A percentile compares a stretch with the other conserved stretches of the same genome.
These are phyloP conservation scores for Drepana falcataria DNA, from an alignment of 2,888 invertebrate species.

Conservation along the genomic window DNA sequence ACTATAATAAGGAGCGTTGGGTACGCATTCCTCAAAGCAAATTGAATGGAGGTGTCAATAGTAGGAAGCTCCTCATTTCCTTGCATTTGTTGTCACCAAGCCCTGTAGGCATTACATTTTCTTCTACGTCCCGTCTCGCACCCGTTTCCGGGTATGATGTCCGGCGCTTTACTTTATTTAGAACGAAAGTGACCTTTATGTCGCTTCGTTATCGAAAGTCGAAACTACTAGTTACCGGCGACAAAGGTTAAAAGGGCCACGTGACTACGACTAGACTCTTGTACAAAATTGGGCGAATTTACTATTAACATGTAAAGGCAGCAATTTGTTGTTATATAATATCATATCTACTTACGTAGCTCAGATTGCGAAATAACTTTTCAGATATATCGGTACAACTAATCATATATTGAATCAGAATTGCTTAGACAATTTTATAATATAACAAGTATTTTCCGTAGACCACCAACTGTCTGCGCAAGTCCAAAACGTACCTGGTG, in stretches of 20 bases:
- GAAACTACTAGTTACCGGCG: slow-evolving; percentile 38
- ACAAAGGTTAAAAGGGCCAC: slow-evolving; percentile 12
- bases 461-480: background rate
- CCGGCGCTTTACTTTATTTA: slow-evolving; percentile 39
- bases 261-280: background rate
- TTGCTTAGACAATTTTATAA: too few relatives aligned
- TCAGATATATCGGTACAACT: too few relatives aligned
- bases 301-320: background rate
- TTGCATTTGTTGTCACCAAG: slow-evolving; percentile 61
- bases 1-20: slow-evolving; percentile 26
- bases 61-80: slow-evolving; percentile 73
- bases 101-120: slow-evolving; percentile 61
- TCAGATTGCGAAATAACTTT: too few relatives aligned
- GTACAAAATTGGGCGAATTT: background rate
- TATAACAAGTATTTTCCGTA: too few relatives aligned
- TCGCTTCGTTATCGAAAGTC: slow-evolving; percentile 41
- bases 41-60: slow-evolving; percentile 67
- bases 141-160: slow-evolving; percentile 55
- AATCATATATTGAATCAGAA: too few relatives aligned
- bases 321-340: background rate
- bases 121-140: slow-evolving; percentile 46
- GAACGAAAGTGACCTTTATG: slow-evolving; percentile 52
- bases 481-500: slow-evolving; percentile 5
- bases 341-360: too few relatives aligned
- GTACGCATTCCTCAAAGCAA: slow-evolving; percentile 46